Evolutionary conservation across 2,113 vertebrate species (phyloP).

Genomic region (Oplegnathus fasciatus): DNA sequence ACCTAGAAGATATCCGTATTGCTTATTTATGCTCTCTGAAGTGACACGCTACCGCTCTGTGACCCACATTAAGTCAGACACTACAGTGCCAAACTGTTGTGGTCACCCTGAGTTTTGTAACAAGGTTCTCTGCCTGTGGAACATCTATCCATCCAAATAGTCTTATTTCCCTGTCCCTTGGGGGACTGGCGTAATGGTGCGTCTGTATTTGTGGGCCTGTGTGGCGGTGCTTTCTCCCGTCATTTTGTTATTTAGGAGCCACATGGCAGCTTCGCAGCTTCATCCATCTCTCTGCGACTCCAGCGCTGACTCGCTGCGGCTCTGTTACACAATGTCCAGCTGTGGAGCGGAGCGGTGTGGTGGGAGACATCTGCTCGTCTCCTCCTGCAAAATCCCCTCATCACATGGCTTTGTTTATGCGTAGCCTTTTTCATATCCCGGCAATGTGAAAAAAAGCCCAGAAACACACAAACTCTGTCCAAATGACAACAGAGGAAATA

Average conservation of each 20-base stretch:
- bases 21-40: slow-evolving; percentile 45
- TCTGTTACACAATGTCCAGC: slow-evolving; percentile 80
- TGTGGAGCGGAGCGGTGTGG: slow-evolving; percentile 65
- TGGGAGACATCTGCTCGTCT: slow-evolving; percentile 81
- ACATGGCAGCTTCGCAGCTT: slow-evolving; percentile 56
- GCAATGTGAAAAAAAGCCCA: slow-evolving; percentile 60
- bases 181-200: slow-evolving; percentile 48
- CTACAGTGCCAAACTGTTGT: slow-evolving; percentile 46
- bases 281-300: slow-evolving; percentile 61
- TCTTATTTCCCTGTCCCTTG: slow-evolving; percentile 35
- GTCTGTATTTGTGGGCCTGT: slow-evolving; percentile 60
- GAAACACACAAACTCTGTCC: slow-evolving; percentile 77
- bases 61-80: slow-evolving; percentile 62
- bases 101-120: slow-evolving; percentile 53
- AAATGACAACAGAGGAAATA: slow-evolving; percentile 85
- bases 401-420: slow-evolving; percentile 86
- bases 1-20: slow-evolving; percentile 33
- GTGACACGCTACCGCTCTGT: slow-evolving; percentile 45
- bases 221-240: slow-evolving; percentile 57
- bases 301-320: slow-evolving; percentile 50
- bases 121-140: slow-evolving; percentile 45
- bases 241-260: slow-evolving; percentile 68
- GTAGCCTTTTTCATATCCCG: slow-evolving; percentile 75
- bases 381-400: slow-evolving; percentile 75
- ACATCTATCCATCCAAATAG: slow-evolving; percentile 48